phyloP scores from a whole-genome alignment of 1,140 invertebrate species.

The Popillia japonica region DNA sequence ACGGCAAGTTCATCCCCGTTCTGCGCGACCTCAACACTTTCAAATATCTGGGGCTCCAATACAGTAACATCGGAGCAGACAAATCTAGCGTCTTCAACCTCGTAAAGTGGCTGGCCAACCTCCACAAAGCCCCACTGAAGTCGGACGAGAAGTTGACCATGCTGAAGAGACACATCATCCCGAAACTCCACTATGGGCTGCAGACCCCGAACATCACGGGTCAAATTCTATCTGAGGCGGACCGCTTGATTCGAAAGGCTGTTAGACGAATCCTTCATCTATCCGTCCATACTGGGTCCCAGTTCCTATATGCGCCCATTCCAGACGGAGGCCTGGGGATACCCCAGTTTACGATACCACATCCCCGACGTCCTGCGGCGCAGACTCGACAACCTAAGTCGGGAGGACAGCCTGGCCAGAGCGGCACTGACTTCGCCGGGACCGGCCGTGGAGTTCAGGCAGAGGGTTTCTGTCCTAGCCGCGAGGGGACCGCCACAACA shows the following conservation, averaged over 20 bases:
- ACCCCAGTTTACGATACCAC: neutral
- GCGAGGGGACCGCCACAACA: neutral
- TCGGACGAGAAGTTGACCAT: constrained; percentile 51
- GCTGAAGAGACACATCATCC: constrained; percentile 41
- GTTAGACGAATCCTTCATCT: constrained; percentile 36
- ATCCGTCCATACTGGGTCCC: constrained; percentile 39
- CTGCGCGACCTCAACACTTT: too few relatives aligned
- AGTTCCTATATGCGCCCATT: constrained; percentile 43
- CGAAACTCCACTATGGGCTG: constrained; percentile 43
- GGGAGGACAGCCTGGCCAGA: neutral
- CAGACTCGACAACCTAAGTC: neutral
- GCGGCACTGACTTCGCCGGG: neutral
- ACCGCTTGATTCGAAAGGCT: constrained; percentile 42
- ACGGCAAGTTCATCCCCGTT: too few relatives aligned
- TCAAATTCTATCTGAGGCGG: constrained; percentile 35
- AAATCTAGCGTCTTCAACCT: too few relatives aligned
- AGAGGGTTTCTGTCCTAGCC: neutral
- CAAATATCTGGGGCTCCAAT: too few relatives aligned
- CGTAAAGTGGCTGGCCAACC: constrained; percentile 40
- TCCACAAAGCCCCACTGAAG: constrained; percentile 51
- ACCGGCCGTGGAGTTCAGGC: neutral
- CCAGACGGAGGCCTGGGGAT: constrained; percentile 51
- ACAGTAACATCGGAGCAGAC: too few relatives aligned
- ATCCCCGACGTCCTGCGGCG: constrained; percentile 34
- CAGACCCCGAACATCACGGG: constrained; percentile 44